A percentile compares a stretch with the other conserved stretches of the same genome.
Evolutionary conservation across 2,797 vertebrate species (phyloP).

Genomic region (Capromys pilorides): DNA sequence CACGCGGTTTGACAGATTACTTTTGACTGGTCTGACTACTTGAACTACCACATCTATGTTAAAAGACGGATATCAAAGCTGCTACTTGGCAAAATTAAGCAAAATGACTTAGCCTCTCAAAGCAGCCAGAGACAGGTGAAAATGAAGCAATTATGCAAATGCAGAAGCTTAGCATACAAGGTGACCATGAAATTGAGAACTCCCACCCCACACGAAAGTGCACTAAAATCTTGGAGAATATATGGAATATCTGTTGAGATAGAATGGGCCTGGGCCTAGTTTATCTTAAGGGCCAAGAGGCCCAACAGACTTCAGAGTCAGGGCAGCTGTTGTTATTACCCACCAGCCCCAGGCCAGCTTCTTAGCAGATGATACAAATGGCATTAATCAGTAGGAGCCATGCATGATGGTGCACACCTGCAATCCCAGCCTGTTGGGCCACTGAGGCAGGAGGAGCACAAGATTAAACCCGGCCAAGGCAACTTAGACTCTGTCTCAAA

Average conservation of each 20-base stretch:
- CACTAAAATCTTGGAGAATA: background rate
- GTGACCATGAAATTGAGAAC: background rate
- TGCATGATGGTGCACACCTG: background rate
- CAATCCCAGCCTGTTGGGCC: background rate
- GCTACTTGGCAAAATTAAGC: background rate
- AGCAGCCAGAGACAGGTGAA: constrained; percentile 11
- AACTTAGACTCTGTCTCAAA: background rate
- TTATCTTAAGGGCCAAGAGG: background rate
- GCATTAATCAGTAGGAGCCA: background rate
- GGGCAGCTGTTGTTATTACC: background rate
- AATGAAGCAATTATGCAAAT: constrained; percentile 39
- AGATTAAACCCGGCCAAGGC: background rate
- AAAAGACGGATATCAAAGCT: background rate
- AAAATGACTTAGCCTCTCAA: constrained; percentile 28
- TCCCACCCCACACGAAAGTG: background rate
- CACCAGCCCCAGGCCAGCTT: background rate
- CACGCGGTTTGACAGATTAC: background rate
- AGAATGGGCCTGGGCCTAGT: background rate
- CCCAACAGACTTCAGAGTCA: background rate
- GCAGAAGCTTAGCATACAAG: background rate
- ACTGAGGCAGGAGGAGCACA: background rate
- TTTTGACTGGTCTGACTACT: constrained; percentile 7
- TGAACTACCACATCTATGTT: background rate
- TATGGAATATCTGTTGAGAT: background rate
- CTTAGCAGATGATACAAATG: constrained; percentile 18